Percentiles rank a stretch among this genome's conserved stretches.
These are phyloP conservation scores for Hydractinia echinata DNA, from an alignment of 30 jellyfish, hydroid and myxozoan genomes.

Conservation along the genomic window DNA sequence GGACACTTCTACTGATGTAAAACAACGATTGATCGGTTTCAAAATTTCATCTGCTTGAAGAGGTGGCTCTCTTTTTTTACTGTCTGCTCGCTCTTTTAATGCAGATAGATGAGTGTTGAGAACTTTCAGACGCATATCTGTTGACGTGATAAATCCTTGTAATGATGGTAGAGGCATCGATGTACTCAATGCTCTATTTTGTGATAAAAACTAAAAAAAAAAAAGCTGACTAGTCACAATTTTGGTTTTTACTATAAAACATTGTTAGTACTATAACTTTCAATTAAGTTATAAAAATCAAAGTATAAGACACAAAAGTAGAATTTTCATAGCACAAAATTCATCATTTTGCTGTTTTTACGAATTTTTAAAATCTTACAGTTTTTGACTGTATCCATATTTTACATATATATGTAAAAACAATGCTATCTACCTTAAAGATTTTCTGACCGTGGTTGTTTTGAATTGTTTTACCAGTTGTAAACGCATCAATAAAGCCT, in stretches of 20 bases:
- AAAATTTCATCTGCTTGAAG: slow-evolving; percentile 79
- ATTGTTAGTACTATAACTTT: too few relatives aligned
- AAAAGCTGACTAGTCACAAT: too few relatives aligned
- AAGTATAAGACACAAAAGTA: too few relatives aligned
- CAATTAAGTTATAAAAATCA: too few relatives aligned
- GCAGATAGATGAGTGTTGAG: slow-evolving; percentile 60
- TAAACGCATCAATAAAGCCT: slow-evolving; percentile 85
- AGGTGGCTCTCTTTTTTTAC: slow-evolving; percentile 56
- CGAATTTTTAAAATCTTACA: too few relatives aligned
- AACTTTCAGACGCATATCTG: slow-evolving; percentile 78
- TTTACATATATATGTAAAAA: not conserved
- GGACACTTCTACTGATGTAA: slow-evolving; percentile 76
- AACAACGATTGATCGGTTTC: slow-evolving; percentile 72
- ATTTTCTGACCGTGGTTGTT: slow-evolving; percentile 62
- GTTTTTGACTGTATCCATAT: too few relatives aligned
- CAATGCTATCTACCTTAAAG: slow-evolving; percentile 47
- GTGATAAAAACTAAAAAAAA: slow-evolving; percentile 54
- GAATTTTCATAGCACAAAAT: too few relatives aligned
- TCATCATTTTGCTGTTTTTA: too few relatives aligned
- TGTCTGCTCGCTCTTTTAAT: slow-evolving; percentile 69
- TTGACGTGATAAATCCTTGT: slow-evolving; percentile 64
- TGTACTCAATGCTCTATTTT: slow-evolving; percentile 61
- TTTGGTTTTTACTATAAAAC: too few relatives aligned
- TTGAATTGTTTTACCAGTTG: slow-evolving; percentile 53
- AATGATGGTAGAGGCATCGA: slow-evolving; percentile 66